Conservation (phyloP, 2,113 vertebrate species). For the Rhea pennata region DNA sequence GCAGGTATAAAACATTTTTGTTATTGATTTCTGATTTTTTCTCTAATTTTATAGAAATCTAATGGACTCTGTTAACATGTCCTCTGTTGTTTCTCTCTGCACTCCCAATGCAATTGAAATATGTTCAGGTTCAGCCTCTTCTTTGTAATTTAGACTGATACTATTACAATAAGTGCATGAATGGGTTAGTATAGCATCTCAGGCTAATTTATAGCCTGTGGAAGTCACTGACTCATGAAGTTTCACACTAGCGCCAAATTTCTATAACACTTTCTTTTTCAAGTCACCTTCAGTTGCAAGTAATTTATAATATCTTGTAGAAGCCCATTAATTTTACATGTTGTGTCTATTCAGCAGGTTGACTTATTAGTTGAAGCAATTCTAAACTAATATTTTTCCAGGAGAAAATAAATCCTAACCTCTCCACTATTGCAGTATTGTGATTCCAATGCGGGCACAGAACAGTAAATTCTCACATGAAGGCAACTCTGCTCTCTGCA, state of each 20-base stretch:
- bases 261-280: constrained; percentile 19
- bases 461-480: constrained; percentile 3
- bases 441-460: not conserved
- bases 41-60: not conserved
- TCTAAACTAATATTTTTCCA: constrained; percentile 4
- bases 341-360: not conserved
- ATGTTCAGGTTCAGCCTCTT: not conserved
- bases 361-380: not conserved
- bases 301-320: not conserved
- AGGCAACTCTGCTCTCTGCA: fast-evolving
- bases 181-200: not conserved
- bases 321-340: constrained; percentile 6
- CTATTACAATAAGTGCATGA: not conserved
- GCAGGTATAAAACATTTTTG: not conserved
- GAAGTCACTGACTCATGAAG: not conserved
- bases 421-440: not conserved
- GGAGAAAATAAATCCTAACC: constrained; percentile 4
- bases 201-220: not conserved
- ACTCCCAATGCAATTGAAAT: not conserved
- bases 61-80: not conserved
- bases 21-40: not conserved
- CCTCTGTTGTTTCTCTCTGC: not conserved
- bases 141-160: constrained; percentile 14
- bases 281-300: not conserved
- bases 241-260: constrained; percentile 6